Evolutionary conservation across 2,888 invertebrate species (phyloP), one percentile per base, ranked within the genome.

Genomic region (Cecidostiba fungosa): DNA sequence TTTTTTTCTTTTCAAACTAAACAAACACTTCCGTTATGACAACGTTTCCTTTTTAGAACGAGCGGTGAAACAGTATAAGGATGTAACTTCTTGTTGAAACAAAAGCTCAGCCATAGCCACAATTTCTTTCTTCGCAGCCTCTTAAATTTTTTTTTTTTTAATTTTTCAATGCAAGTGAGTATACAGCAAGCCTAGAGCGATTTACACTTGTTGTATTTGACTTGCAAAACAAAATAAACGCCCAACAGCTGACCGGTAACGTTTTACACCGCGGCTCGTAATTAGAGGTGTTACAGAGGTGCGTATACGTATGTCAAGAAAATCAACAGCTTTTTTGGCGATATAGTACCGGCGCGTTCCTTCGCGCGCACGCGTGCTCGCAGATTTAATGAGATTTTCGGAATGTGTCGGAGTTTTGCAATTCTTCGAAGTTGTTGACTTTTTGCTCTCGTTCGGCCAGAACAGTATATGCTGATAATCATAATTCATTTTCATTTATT

Each of bases 381-480:
- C 19, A 14, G 36, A 59, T 83, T 77, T 85, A 85, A 85, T 81
- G 54, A 85, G 72, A 85, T 81, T 81, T 85, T 81, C 29, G 47
- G 77, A 77, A 81, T 85, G 36, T 19, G 80, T 32, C 5, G 43
- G 5, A 62, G 32, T 85, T 85, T 80, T 74, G 85, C 50, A 85
- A 85, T 77, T 47, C 59, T 59, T 50, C 16, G 12, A 36, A 16
- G 26, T 39, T n/a, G n/a, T 62, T 36, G 5, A 32, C 39, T 82
- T 76, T 76, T 76, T 76, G 6, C 47, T n/a, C 32, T 3, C 3
- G 16, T 14, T 74, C 3, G 29, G n/a, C 10, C 23, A 36, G 14
- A 23, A 6, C 36, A 8, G 8, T 32, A 1, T 43, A 10, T 10
- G 3, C 6, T 10, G 36, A 73, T 84, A 73, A 23, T 73, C 26